Base-by-base conservation (phyloP, 2,888 invertebrate species). In the Invenusta paracnida region DNA sequence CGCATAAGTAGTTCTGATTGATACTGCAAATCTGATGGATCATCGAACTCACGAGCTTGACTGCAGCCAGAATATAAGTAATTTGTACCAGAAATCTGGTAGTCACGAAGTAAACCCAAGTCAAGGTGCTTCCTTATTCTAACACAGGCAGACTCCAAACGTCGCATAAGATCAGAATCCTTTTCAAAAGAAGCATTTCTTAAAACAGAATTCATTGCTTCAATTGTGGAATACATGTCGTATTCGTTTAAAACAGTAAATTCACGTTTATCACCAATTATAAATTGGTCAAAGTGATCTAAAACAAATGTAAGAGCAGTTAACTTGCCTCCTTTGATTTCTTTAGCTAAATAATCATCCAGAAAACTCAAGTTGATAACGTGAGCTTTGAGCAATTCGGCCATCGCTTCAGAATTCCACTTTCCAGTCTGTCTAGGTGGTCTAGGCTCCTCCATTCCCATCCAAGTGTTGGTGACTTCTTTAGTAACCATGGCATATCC, bases 401-500 rank as follows among this genome's bases (percentile, higher is more conserved):
- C 97, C 0, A 97, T 94, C 0, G 96, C 96, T 89, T 98, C 97
- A 82, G 96, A 93, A 90, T 97, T 97, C 92, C 95, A 97, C 88
- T 95, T 94, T 86, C 31, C 67, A 17, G 86, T 29, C n/a, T 85
- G 67, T 29, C 30, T 82, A 13, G 30, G 30, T 30, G 30, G 31
- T 83, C 27, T 30, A n/a, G 48, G 25, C 2, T 87, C 86, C n/a
- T 87, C 67, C 31, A 86, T 29, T 23, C 81, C 31, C n/a, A 81
- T 86, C 86, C 86, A 86, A n/a, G 83, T 82, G 25, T 81, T 81
- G n/a, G 86, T 86, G 17, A 87, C 86, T 67, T 86, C n/a, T 2
- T 85, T 86, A 11, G 66, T 85, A n/a, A 85, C 83, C 84, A 85
- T 48, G 23, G 86, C 29, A 28, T 86, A 86, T 17, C 85, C 85